Base-by-base conservation (phyloP, 2,888 invertebrate genomes). In the Crocallis elinguaria region DNA sequence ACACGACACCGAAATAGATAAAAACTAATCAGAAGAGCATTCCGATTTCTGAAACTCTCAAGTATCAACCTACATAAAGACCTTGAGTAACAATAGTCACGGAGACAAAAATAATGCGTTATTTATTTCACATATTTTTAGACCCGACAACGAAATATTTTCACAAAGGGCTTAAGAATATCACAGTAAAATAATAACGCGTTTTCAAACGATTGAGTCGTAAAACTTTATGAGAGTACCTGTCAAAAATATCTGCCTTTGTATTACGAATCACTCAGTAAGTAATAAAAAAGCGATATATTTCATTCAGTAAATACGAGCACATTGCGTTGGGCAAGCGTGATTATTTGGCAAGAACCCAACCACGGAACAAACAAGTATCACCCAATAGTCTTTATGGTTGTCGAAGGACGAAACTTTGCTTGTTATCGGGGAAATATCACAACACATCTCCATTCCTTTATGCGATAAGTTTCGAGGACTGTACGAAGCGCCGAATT, bases 391-490 rank as follows among this genome's bases (percentile, higher is more conserved):
- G 69, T 68, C 69, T 77, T 76, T 78, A 77, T 66, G 73, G 69
- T 67, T 71, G 62, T 56, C 68, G 65, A 75, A 78, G 79, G 77
- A 73, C 72, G 64, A 81, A 88, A 88, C 77, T 88, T 88, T 74
- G 81, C 88, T 88, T 86, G 88, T 89, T 88, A 89, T 84, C 83
- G 73, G 69, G 75, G 74, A 86, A 85, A 88, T 86, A 87, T 86
- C 85, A 86, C 78, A 85, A 86, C 82, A 86, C 79, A 84, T 81
- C 76, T 79, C 71, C 67, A 70, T 62, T 71, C 75, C 73, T 86
- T 88, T 86, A 86, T 86, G 73, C 77, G 70, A 64, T 77, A 89
- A 88, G 77, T 87, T 88, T 82, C 60, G 67, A 82, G 79, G 71
- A 70, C 67, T 74, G 73, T 75, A 74, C 70, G 49, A 51, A 49